Evolutionary conservation across 2,113 vertebrate species (phyloP).

Genomic region (Vulpes lagopus): DNA sequence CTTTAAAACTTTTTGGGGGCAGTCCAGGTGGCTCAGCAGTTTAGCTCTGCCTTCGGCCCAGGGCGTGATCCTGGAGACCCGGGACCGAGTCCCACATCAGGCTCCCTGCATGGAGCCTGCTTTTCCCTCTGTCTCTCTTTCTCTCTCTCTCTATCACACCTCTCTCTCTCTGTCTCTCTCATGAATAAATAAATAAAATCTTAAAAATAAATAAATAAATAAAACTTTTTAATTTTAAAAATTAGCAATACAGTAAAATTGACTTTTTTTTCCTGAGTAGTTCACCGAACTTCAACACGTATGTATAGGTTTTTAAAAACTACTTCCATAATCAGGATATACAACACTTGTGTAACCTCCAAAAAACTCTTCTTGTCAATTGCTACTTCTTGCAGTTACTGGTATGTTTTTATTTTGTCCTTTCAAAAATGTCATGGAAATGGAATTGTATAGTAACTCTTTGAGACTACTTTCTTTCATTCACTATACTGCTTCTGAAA

Average conservation of each 20-base stretch:
- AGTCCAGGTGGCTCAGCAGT: too few relatives aligned
- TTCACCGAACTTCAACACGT: slow-evolving; percentile 18
- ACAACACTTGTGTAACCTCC: neutral
- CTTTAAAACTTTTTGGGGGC: neutral
- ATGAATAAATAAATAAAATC: too few relatives aligned
- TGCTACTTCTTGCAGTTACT: neutral
- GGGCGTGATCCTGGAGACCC: too few relatives aligned
- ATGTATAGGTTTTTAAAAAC: neutral
- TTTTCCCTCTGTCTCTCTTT: too few relatives aligned
- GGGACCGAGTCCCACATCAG: too few relatives aligned
- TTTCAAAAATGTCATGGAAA: neutral
- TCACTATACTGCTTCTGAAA: neutral
- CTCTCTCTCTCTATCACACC: too few relatives aligned
- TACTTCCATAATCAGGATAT: neutral
- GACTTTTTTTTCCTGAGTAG: neutral
- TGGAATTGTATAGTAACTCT: neutral
- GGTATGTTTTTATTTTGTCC: neutral
- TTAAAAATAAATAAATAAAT: too few relatives aligned
- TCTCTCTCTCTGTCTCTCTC: too few relatives aligned
- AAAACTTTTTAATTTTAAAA: neutral
- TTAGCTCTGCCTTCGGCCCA: too few relatives aligned
- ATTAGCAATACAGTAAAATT: neutral
- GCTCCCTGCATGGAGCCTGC: too few relatives aligned
- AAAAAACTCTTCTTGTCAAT: neutral
- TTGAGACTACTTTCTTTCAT: slow-evolving; percentile 23